Base-by-base conservation (phyloP, 2,797 vertebrate genomes). In the Darevskia nairensis region DNA sequence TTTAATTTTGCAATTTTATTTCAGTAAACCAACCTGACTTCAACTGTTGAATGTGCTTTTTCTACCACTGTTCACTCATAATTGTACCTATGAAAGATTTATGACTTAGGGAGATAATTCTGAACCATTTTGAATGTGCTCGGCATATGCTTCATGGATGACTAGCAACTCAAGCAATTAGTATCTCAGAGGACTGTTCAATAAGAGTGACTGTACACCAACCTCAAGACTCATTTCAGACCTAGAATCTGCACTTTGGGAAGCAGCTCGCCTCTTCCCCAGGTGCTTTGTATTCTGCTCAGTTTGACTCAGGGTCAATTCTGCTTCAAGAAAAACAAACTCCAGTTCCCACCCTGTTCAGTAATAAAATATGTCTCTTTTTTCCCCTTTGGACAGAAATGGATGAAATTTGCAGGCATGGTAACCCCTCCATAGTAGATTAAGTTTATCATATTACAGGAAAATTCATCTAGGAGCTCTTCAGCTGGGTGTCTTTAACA, bases 1-100 rank as follows among this genome's bases (percentile, higher is more conserved):
- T 97, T 97, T 97, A 95, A 98, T 98, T 98, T 97, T 96, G 97
- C 96, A 95, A 95, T 97, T 98, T 98, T 98, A 96, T 96, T 97
- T 97, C 95, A 94, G 97, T 97, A 97, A 98, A 97, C 96, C 91
- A 95, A 80, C 97, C 95, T 94, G 94, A 96, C 94, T 98, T 97
- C 98, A 97, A 97, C 98, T 98, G 97, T 97, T 94, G 94, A 91
- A 95, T 97, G 93, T 95, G 95, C 93, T 96, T 97, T 98, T 96
- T 95, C 91, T 93, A 92, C 96, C 96, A 93, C 91, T 96, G 91
- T 95, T 97, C 91, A 95, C 93, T 92, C 90, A 91, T 97, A 97
- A 97, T 97, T 96, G 95, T 96, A 97, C 97, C 97, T 97, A 96
- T 97, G 95, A 97, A 98, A 97, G 97, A 98, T 98, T 96, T 96